Evolutionary conservation across 2,888 invertebrate species (phyloP), one percentile per base, ranked within the genome.

Genomic region (Rotaria magnacalcarata): DNA sequence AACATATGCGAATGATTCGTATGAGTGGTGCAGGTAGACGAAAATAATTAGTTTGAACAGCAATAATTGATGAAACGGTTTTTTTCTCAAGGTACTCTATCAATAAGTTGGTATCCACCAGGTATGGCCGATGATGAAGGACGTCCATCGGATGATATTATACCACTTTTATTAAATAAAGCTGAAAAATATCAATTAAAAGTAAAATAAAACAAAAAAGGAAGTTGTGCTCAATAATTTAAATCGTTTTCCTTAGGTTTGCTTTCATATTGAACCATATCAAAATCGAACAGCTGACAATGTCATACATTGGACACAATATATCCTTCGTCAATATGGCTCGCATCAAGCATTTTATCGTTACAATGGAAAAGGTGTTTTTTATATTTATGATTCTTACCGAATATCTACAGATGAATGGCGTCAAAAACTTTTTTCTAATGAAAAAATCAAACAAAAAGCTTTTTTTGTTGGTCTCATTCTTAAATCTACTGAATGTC

Each of bases 341-440:
- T 90, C 90, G 14, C 93, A 93, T 89, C 92, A 93, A 41, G 93
- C 93, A 1, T 91, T 93, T 67, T 93, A 93, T 88, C 87, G 86
- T 80, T 86, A 87, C 56, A 34, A 56, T 19, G 41, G 75, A 6
- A 91, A 92, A 27, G 94, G 94, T n/a, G 91, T 94, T 56, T 92
- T 93, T 88, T 94, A 94, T 89, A 91, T 94, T 41, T 93, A 93
- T 89, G 93, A 94, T 89, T 93, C 93, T 0, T 93, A 93, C 88
- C 92, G 92, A 85, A 91, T 93, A 27, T 90, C 92, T 0, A 90
- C 92, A 21, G 90, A 90, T 14, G 92, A 92, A 3, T 94, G 94
- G 93, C 91, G 87, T 90, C 90, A 90, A 50, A 92, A 92, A 75
- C 91, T 91, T 87, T 88, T 91, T 11, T 92, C 92, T 75, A 90